A percentile compares a stretch with the other conserved stretches of the same genome.
phyloP scores from a whole-genome alignment of 1,140 invertebrate species.

The Ridgeia piscesae region DNA sequence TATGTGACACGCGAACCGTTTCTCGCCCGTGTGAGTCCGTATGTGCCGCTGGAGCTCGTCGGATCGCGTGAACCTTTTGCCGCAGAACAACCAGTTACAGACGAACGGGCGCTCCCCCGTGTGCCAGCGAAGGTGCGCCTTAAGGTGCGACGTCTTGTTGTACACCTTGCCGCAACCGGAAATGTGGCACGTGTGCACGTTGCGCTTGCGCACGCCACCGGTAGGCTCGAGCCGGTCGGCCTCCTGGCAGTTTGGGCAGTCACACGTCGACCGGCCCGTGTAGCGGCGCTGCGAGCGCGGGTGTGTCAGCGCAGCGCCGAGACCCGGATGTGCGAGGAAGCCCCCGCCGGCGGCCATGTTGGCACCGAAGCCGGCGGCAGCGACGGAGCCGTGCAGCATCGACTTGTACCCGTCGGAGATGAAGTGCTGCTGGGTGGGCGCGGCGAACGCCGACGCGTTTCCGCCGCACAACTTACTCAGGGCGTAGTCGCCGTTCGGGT shows the following conservation, averaged over 20 bases:
- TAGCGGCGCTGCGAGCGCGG: slow-evolving; percentile 29
- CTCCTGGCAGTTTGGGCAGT: slow-evolving; percentile 87
- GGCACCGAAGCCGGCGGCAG: background rate
- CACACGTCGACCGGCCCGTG: slow-evolving; percentile 67
- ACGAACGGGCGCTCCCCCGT: slow-evolving; percentile 57
- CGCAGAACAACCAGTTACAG: slow-evolving; percentile 88
- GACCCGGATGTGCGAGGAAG: slow-evolving; percentile 19
- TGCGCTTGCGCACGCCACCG: slow-evolving; percentile 57
- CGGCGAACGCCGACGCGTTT: slow-evolving; percentile 12
- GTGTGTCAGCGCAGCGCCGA: background rate
- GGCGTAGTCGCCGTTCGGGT: background rate
- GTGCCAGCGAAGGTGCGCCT: slow-evolving; percentile 67
- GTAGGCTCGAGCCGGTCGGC: slow-evolving; percentile 27
- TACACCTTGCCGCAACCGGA: slow-evolving; percentile 95
- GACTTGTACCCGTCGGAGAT: slow-evolving; percentile 3
- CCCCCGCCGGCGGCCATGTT: background rate
- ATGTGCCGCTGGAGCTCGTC: slow-evolving; percentile 90
- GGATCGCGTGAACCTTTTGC: slow-evolving; percentile 85
- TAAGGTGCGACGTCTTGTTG: slow-evolving; percentile 73
- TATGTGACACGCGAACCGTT: slow-evolving; percentile 85
- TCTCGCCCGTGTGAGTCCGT: slow-evolving; percentile 91
- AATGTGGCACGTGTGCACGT: slow-evolving; percentile 94
- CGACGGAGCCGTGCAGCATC: slow-evolving; percentile 8
- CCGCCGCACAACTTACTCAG: background rate
- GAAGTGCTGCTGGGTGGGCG: slow-evolving; percentile 16